phyloP scores from a whole-genome alignment of 2,113 vertebrate genomes.

The Dermatemys mawii region DNA sequence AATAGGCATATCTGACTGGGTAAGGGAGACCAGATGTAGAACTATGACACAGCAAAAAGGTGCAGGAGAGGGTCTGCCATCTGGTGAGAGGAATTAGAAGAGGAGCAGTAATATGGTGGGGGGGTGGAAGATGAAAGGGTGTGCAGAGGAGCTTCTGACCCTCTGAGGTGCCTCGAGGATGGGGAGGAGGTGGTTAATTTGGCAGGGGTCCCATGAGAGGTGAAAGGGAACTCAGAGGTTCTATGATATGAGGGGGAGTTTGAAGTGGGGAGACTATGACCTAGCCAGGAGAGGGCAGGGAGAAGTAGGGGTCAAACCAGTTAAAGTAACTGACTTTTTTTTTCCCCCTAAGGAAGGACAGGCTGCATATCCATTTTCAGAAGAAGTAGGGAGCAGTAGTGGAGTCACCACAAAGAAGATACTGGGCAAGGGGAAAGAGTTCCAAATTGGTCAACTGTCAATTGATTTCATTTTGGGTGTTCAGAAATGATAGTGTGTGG shows the following conservation, averaged over 20 bases:
- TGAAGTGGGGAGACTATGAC: background rate
- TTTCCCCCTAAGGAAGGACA: background rate
- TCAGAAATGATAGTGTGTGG: background rate
- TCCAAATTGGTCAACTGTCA: background rate
- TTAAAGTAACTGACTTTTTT: background rate
- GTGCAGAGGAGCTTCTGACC: background rate
- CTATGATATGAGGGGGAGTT: background rate
- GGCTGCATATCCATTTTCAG: background rate
- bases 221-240: background rate
- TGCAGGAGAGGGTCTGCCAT: background rate
- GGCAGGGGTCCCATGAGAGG: background rate
- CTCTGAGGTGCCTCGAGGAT: background rate
- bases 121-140: background rate
- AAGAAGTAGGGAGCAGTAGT: background rate
- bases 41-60: background rate
- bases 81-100: fast-evolving
- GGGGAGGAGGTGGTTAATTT: background rate
- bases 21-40: background rate
- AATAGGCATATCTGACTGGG: background rate
- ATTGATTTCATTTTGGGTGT: background rate
- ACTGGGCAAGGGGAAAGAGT: background rate
- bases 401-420: background rate
- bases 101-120: background rate
- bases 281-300: background rate
- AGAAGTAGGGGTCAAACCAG: background rate